These are phyloP conservation scores for Oophaga pumilio DNA, from an alignment of 2,113 vertebrate species.

Conservation along the genomic window DNA sequence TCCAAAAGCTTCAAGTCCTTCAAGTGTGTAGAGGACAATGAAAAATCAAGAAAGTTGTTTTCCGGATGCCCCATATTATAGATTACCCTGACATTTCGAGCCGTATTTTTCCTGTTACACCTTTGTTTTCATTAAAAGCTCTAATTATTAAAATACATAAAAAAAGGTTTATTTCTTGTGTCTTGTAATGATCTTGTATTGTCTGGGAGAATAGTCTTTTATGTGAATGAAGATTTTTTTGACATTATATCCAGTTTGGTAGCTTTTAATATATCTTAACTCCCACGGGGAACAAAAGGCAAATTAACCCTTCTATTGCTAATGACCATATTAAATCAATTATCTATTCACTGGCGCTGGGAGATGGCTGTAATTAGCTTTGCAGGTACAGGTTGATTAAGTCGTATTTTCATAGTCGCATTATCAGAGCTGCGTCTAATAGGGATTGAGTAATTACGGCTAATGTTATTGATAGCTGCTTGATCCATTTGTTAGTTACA, in stretches of 20 bases:
- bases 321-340: constrained; percentile 57
- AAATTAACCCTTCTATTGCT: constrained; percentile 56
- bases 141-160: background rate
- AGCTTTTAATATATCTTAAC: constrained; percentile 48
- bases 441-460: constrained; percentile 38
- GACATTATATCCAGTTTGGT: constrained; percentile 14
- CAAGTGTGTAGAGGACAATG: background rate
- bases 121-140: background rate
- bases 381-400: constrained; percentile 52
- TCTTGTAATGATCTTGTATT: constrained; percentile 50
- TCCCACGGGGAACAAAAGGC: constrained; percentile 17
- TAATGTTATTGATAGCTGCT: constrained; percentile 37
- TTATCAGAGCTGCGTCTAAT: constrained; percentile 24
- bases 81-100: background rate
- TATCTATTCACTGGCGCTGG: constrained; percentile 50
- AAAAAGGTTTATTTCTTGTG: constrained; percentile 27
- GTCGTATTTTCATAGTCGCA: constrained; percentile 38
- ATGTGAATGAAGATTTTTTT: constrained; percentile 18
- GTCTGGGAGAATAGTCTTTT: constrained; percentile 40
- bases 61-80: background rate
- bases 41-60: background rate
- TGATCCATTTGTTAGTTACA: constrained; percentile 3
- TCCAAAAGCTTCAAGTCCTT: too few relatives aligned
- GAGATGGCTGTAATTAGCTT: constrained; percentile 45
- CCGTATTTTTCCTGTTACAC: background rate